Evolutionary conservation across 2,888 invertebrate species (phyloP).

Genomic region (Drosophila demipolita): DNA sequence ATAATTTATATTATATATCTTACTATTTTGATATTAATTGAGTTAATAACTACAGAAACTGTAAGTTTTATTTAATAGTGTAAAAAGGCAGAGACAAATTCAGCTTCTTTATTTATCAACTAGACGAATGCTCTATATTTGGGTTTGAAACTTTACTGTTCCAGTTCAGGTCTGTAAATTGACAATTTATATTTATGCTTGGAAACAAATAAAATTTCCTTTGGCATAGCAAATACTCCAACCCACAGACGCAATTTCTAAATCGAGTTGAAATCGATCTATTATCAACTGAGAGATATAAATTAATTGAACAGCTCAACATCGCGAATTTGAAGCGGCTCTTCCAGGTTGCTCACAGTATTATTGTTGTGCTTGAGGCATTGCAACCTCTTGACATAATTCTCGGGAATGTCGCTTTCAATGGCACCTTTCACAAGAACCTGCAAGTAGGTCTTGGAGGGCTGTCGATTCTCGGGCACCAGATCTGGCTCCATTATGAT

Average conservation of each 20-base stretch:
- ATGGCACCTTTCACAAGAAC: constrained; percentile 83
- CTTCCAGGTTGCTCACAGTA: constrained; percentile 85
- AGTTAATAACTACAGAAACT: neutral
- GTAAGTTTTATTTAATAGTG: neutral
- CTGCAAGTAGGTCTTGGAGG: constrained; percentile 91
- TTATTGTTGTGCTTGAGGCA: constrained; percentile 91
- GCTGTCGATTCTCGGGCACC: constrained; percentile 88
- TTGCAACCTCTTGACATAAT: constrained; percentile 89
- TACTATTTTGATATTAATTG: too few relatives aligned
- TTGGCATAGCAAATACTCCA: neutral
- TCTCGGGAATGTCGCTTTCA: constrained; percentile 87
- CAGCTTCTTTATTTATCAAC: neutral
- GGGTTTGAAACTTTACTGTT: neutral
- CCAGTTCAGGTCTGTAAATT: neutral
- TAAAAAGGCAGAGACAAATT: too few relatives aligned
- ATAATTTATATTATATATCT: neutral
- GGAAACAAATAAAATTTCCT: neutral
- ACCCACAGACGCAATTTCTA: neutral
- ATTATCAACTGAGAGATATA: too few relatives aligned
- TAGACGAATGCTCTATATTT: neutral
- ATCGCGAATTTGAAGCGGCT: constrained; percentile 81
- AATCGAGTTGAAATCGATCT: neutral
- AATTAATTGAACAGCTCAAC: constrained; percentile 39
- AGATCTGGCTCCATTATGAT: constrained; percentile 68
- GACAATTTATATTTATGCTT: neutral